Evolutionary conservation across 2,113 vertebrate species (phyloP).

Genomic region (Semicossyphus pulcher): DNA sequence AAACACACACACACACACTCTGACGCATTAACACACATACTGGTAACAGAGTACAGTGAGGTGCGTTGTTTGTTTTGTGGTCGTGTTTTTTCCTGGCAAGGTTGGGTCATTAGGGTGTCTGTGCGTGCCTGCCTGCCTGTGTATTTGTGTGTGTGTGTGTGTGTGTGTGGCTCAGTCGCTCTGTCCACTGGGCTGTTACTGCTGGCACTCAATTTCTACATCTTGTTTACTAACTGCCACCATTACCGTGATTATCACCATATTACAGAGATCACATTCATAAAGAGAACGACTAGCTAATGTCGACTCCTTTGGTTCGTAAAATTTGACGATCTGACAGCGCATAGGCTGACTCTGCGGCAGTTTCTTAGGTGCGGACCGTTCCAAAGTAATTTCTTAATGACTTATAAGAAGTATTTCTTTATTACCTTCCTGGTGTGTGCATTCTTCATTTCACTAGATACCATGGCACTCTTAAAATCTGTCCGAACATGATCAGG

Average conservation of each 20-base stretch:
- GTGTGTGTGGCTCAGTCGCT: conserved; percentile 21
- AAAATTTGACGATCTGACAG: conserved; percentile 40
- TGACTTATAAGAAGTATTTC: conserved; percentile 25
- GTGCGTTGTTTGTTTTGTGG: conserved; percentile 75
- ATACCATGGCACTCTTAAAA: conserved; percentile 15
- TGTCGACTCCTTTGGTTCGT: conserved; percentile 11
- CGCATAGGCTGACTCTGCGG: conserved; percentile 2
- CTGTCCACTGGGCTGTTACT: conserved; percentile 44
- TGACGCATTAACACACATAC: conserved; percentile 32
- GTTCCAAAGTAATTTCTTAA: conserved; percentile 20
- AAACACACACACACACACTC: conserved; percentile 27
- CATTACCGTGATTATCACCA: conserved; percentile 65
- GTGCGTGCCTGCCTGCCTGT: conserved; percentile 46
- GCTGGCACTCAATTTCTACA: conserved; percentile 60
- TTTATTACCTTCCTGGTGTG: conserved; percentile 20
- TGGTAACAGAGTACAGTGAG: conserved; percentile 58
- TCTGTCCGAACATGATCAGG: conserved; percentile 24
- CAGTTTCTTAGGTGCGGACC: conserved; percentile 10
- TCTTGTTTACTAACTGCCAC: conserved; percentile 68
- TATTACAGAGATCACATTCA: conserved; percentile 66
- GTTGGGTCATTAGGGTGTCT: conserved; percentile 74
- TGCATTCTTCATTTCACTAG: conserved; percentile 19
- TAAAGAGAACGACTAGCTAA: conserved; percentile 37
- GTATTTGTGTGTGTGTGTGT: conserved; percentile 17
- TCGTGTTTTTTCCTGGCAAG: conserved; percentile 74